phyloP scores from a whole-genome alignment of 1,140 invertebrate species.

The Eriosoma lanigerum region DNA sequence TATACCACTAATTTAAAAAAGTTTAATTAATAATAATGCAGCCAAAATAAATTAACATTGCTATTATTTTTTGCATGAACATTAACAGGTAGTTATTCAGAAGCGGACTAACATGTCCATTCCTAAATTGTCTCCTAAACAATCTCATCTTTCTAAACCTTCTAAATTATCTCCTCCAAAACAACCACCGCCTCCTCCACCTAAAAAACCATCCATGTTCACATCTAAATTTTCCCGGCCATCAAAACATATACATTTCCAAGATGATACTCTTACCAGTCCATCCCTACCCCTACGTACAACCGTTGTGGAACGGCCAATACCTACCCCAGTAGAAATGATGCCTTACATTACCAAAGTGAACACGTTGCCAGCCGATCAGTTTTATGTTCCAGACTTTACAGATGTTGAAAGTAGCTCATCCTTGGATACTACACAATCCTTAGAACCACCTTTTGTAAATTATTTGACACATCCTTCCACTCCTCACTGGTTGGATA shows the following conservation, averaged over 20 bases:
- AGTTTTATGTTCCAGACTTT: slow-evolving; percentile 34
- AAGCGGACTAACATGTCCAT: slow-evolving; percentile 18
- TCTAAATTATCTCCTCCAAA: too few relatives aligned
- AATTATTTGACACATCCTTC: slow-evolving; percentile 55
- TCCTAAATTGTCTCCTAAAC: slow-evolving; percentile 13
- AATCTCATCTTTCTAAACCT: too few relatives aligned
- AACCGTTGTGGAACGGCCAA: slow-evolving; percentile 25
- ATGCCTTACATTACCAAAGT: slow-evolving; percentile 49
- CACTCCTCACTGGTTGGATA: slow-evolving; percentile 54
- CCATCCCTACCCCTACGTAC: slow-evolving; percentile 7
- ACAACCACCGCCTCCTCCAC: background rate
- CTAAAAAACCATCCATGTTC: slow-evolving; percentile 3
- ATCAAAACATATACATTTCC: slow-evolving; percentile 40
- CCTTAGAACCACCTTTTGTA: slow-evolving; percentile 55
- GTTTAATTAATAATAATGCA: background rate
- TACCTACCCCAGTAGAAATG: slow-evolving; percentile 46
- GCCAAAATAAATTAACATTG: slow-evolving; percentile 51
- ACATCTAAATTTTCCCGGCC: background rate
- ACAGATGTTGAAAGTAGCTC: slow-evolving; percentile 46
- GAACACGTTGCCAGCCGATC: slow-evolving; percentile 23
- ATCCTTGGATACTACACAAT: slow-evolving; percentile 47
- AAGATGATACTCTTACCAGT: background rate
- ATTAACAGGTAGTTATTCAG: slow-evolving; percentile 51
- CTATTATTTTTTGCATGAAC: slow-evolving; percentile 51
- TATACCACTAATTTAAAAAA: background rate